A percentile compares a stretch with the other conserved stretches of the same genome.
These are phyloP conservation scores for Latrodectus geometricus DNA, from an alignment of 1,140 invertebrate genomes.

Conservation along the genomic window DNA sequence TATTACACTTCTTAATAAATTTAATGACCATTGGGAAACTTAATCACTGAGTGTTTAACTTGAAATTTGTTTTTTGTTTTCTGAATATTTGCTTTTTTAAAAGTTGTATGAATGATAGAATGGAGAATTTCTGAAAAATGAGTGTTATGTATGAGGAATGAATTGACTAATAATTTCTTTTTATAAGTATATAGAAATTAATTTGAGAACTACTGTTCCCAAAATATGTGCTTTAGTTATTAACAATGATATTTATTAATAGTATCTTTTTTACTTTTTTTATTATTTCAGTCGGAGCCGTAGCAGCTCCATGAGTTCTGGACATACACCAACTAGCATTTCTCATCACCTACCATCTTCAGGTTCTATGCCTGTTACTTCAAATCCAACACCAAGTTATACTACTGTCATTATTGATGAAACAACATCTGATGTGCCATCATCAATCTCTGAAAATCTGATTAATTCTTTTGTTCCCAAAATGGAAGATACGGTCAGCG, in stretches of 20 bases:
- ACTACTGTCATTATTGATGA: slow-evolving; percentile 42
- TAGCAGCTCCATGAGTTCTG: slow-evolving; percentile 27
- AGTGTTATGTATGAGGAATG: background rate
- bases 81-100: background rate
- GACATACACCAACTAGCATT: slow-evolving; percentile 7
- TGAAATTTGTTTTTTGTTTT: background rate
- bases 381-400: background rate
- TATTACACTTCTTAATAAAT: too few species aligned
- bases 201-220: slow-evolving; percentile 49
- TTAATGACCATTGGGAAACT: background rate
- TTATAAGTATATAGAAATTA: background rate
- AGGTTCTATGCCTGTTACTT: background rate
- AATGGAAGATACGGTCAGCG: slow-evolving; percentile 31
- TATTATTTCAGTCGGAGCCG: slow-evolving; percentile 2
- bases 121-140: background rate
- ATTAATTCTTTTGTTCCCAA: slow-evolving; percentile 33
- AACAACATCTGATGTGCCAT: slow-evolving; percentile 41
- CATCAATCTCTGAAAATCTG: slow-evolving; percentile 1
- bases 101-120: background rate
- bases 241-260: background rate
- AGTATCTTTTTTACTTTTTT: background rate
- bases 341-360: background rate
- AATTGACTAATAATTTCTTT: background rate
- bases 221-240: slow-evolving; percentile 12
- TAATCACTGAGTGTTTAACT: background rate